A percentile compares a stretch with the other conserved stretches of the same genome.
Evolutionary conservation across 2,888 invertebrate species (phyloP).

Genomic region (Drosophila maculinotata): DNA sequence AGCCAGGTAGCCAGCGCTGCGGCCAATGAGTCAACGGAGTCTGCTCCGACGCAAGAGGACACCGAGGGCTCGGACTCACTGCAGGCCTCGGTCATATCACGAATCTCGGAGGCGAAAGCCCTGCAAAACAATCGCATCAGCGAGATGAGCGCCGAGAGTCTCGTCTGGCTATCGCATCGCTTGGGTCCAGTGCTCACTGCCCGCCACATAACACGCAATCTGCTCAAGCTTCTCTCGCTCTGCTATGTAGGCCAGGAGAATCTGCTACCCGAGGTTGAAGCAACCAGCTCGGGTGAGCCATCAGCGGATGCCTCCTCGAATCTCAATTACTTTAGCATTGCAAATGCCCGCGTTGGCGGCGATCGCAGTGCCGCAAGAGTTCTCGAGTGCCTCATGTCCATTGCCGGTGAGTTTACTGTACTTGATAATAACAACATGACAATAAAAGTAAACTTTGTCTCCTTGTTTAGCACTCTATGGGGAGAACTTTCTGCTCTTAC

Average conservation of each 20-base stretch:
- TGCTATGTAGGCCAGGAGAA: constrained; percentile 96
- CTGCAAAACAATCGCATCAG: constrained; percentile 88
- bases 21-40: constrained; percentile 34
- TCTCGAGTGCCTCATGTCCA: constrained; percentile 94
- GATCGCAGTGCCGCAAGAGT: constrained; percentile 94
- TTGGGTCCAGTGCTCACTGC: constrained; percentile 97
- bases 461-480: constrained; percentile 70
- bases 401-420: constrained; percentile 88
- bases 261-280: constrained; percentile 85
- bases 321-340: constrained; percentile 88
- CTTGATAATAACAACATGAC: too few relatives aligned
- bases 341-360: constrained; percentile 89
- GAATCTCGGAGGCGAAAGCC: constrained; percentile 82
- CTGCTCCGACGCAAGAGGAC: constrained; percentile 19
- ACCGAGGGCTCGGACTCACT: constrained; percentile 77
- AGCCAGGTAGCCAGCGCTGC: constrained; percentile 62
- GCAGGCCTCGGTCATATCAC: constrained; percentile 83
- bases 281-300: background rate
- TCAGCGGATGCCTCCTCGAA: constrained; percentile 85
- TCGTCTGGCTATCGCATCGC: constrained; percentile 96
- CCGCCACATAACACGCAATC: constrained; percentile 94
- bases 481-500: constrained; percentile 89
- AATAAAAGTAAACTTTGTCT: too few relatives aligned
- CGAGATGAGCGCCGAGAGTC: constrained; percentile 94
- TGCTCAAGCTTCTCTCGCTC: constrained; percentile 96